Base-by-base conservation (phyloP, 2,888 invertebrate genomes). In the Alsophila aescularia region DNA sequence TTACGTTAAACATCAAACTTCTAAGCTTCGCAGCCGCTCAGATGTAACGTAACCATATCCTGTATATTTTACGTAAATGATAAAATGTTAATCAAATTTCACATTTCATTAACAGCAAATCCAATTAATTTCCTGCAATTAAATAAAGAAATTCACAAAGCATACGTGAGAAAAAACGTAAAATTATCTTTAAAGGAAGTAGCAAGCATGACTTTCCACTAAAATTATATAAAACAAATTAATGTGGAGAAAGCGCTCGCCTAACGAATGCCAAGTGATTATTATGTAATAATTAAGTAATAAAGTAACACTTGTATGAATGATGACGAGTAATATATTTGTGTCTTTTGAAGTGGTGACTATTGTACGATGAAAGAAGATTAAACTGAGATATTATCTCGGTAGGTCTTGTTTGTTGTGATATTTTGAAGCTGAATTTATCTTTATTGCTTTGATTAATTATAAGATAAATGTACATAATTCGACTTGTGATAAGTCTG, bases 181-280 rank as follows among this genome's bases (percentile, higher is more conserved):
- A 18, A 13, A 21, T 10, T 37, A 34, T 31, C 14, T 52, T 29
- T 14, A 7, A 43, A 53, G 53, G 48, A 48, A 48, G 43, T 43
- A 14, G 9, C 21, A 36, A 18, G 10, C 27, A 15, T 15, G 14
- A 34, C 16, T 39, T 12, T 9, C 0, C 15, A 31, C 21, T 18
- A 18, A 32, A 41, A 47, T 53, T 47, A 47, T 21, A 48, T 53
- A 35, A 50, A 48, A 39, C 48, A 21, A 50, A 42, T 42, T 41
- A 47, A 16, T 0, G 2, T 32, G 32, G 41, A 34, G 48, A 53
- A 53, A 54, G 53, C 31, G 45, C 35, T 45, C n/a, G n/a, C n/a
- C 18, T 34, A 40, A 50, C 29, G 36, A 37, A 37, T 27, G 34
- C 4, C 16, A 21, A 37, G 32, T 36, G 18, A 31, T 47, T 35